A percentile compares a stretch with the other conserved stretches of the same genome.
Evolutionary conservation across 2,888 invertebrate species (phyloP).

Genomic region (Epirrhoe tristata): DNA sequence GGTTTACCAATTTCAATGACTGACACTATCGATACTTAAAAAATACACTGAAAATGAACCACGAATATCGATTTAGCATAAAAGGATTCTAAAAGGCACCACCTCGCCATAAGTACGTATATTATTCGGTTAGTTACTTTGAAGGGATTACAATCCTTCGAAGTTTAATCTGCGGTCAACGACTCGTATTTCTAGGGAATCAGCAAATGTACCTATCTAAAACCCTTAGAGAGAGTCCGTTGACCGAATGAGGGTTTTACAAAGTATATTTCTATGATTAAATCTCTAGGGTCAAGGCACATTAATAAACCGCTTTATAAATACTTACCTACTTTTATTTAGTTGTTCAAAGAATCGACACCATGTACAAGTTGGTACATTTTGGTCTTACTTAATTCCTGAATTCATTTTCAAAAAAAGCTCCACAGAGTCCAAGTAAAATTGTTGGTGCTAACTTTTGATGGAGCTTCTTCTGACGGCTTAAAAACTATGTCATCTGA

Average conservation of each 20-base stretch:
- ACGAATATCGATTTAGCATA: not conserved
- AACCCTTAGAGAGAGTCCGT: constrained; percentile 1
- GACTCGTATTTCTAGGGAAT: not conserved
- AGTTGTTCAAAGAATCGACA: too few species aligned
- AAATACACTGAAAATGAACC: not conserved
- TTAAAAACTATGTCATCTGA: too few species aligned
- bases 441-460: too few species aligned
- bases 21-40: too few species aligned
- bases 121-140: constrained; percentile 10
- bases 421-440: too few species aligned
- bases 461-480: too few species aligned
- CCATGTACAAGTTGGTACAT: too few species aligned
- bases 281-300: not conserved
- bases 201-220: not conserved
- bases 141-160: constrained; percentile 7
- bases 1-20: too few species aligned
- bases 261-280: not conserved
- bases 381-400: too few species aligned
- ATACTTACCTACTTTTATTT: not conserved
- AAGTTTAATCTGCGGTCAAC: not conserved
- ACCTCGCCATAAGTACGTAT: not conserved
- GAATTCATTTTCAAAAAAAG: too few species aligned
- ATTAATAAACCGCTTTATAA: not conserved
- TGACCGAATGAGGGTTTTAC: not conserved
- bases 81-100: not conserved